Evolutionary conservation across 1,140 invertebrate species (phyloP).

Genomic region (Drosophila leontia): DNA sequence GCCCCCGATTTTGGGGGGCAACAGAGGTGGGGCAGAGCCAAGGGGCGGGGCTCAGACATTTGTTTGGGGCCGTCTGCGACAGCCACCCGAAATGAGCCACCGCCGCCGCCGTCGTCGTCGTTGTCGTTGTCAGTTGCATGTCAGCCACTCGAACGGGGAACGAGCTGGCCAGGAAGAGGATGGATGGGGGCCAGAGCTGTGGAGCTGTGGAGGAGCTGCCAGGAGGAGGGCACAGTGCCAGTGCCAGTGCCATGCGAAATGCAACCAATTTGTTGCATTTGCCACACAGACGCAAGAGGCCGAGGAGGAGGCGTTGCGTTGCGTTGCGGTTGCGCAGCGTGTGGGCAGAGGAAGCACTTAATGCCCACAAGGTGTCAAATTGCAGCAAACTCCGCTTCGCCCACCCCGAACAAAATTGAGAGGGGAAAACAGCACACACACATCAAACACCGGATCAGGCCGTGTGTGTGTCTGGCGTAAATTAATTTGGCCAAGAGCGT

Average conservation of each 20-base stretch:
- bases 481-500: constrained; percentile 76
- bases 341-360: constrained; percentile 84
- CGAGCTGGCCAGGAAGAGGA: constrained; percentile 21
- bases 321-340: constrained; percentile 39
- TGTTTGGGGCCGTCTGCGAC: constrained; percentile 45
- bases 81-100: constrained; percentile 43
- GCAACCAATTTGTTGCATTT: constrained; percentile 81
- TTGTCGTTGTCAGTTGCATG: constrained; percentile 74
- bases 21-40: neutral
- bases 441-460: constrained; percentile 22
- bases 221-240: constrained; percentile 17
- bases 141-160: constrained; percentile 54
- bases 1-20: neutral
- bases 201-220: neutral
- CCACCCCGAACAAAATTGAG: constrained; percentile 52
- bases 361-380: constrained; percentile 85
- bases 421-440: neutral
- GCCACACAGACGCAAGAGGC: constrained; percentile 44
- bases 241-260: constrained; percentile 54
- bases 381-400: constrained; percentile 75
- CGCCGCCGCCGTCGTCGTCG: constrained; percentile 24
- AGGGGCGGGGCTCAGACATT: constrained; percentile 33
- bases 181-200: neutral
- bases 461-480: constrained; percentile 57
- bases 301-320: constrained; percentile 52